Conservation (phyloP, 2,797 vertebrate species). For the Eospalax fontanierii region DNA sequence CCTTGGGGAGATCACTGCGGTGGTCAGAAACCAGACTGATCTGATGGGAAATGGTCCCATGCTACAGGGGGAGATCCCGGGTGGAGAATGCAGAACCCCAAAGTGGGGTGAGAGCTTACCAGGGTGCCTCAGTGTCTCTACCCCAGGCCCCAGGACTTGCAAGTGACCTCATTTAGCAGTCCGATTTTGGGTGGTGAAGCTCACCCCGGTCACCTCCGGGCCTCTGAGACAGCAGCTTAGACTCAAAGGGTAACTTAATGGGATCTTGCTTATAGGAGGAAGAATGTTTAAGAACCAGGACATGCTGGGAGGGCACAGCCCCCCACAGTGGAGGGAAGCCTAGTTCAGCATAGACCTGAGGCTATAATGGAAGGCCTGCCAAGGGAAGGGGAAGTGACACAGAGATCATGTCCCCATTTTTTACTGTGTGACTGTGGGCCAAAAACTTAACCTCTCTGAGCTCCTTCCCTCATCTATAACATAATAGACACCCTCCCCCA, state of each 20-base stretch:
- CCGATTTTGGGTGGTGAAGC: neutral
- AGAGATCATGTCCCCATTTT: neutral
- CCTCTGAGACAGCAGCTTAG: neutral
- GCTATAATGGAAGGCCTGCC: neutral
- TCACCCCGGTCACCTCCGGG: neutral
- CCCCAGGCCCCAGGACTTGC: neutral
- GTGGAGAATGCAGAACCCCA: neutral
- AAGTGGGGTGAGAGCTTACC: neutral
- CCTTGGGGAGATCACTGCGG: neutral
- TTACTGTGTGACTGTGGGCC: constrained; percentile 37
- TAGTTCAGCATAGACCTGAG: neutral
- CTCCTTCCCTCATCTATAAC: neutral
- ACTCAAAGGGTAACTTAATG: neutral
- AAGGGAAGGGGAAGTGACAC: neutral
- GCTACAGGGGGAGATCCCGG: neutral
- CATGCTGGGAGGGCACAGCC: neutral
- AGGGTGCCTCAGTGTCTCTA: neutral
- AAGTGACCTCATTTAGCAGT: neutral
- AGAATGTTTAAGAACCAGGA: neutral
- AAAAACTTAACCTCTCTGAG: constrained; percentile 34
- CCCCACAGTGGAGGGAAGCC: neutral
- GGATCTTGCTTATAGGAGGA: neutral
- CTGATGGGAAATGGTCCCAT: neutral
- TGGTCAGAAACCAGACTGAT: neutral
- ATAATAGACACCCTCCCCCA: neutral